These are phyloP conservation scores for Aspiorhynchus laticeps DNA, from an alignment of 2,113 vertebrate species.

Conservation along the genomic window DNA sequence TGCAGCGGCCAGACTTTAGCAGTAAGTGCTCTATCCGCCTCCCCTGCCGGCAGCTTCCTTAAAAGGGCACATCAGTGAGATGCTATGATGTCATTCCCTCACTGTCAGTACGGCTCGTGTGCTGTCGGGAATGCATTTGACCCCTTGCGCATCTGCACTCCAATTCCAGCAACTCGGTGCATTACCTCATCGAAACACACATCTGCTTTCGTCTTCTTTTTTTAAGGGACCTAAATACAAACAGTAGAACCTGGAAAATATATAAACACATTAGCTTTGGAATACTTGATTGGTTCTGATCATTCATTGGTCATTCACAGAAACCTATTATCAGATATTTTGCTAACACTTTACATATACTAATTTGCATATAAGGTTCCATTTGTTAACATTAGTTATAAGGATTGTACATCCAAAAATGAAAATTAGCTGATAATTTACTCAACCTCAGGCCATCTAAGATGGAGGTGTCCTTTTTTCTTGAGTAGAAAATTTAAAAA, in stretches of 20 bases:
- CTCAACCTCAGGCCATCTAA: no score
- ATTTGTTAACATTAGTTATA: background rate
- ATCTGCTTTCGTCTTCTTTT: background rate
- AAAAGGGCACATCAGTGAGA: constrained; percentile 51
- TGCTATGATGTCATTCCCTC: constrained; percentile 44
- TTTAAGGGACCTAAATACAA: background rate
- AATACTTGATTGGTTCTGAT: background rate
- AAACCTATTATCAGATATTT: background rate
- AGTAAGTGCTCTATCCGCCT: constrained; percentile 6
- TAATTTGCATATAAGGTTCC: background rate
- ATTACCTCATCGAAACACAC: constrained; percentile 42
- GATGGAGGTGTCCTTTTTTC: no score
- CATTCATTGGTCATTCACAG: no score
- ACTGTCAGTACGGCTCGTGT: constrained; percentile 13
- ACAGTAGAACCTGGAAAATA: background rate
- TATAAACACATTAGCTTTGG: background rate
- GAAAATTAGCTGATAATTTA: background rate
- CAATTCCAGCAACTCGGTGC: constrained; percentile 29
- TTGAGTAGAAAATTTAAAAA: no score
- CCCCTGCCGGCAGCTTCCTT: constrained; percentile 40
- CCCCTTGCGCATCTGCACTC: constrained; percentile 34
- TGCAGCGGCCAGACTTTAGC: constrained; percentile 25
- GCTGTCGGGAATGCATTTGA: constrained; percentile 41
- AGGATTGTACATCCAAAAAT: background rate
- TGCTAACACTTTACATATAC: background rate